Evolutionary conservation across 2,113 vertebrate genomes (phyloP).

Genomic region (Fregata magnificens): DNA sequence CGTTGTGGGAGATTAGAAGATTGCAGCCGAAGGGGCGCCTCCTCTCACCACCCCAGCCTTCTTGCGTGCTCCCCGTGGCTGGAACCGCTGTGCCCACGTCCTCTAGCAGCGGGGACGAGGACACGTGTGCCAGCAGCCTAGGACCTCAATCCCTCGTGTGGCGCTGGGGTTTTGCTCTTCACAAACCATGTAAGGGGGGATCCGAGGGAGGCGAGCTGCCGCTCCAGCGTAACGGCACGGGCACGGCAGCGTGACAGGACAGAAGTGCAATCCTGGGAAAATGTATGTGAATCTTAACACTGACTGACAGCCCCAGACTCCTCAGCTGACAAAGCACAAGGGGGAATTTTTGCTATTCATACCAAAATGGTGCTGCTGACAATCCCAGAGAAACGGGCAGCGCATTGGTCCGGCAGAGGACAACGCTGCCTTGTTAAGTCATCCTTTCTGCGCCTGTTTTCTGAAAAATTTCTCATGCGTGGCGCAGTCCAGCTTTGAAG

Average conservation of each 20-base stretch:
- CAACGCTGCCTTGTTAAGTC: not conserved
- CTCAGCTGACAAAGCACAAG: not conserved
- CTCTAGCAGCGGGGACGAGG: not conserved
- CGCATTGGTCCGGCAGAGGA: not conserved
- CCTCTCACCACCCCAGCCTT: not conserved
- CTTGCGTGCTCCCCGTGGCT: fast-evolving
- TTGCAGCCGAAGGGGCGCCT: not conserved
- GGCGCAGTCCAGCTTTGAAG: not conserved
- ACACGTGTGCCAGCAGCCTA: fast-evolving
- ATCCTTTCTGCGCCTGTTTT: not conserved
- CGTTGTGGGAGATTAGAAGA: fast-evolving
- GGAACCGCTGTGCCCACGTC: fast-evolving
- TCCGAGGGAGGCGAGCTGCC: too few relatives aligned
- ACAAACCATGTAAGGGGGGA: fast-evolving
- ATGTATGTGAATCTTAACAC: not conserved
- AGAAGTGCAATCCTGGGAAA: not conserved
- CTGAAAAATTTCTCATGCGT: not conserved
- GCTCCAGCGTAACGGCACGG: fast-evolving
- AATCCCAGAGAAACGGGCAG: not conserved
- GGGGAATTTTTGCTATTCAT: not conserved
- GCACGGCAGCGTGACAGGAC: not conserved
- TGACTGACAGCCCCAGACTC: not conserved
- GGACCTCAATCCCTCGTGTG: fast-evolving
- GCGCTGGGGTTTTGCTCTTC: not conserved
- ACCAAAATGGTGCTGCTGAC: not conserved